A percentile compares a stretch with the other conserved stretches of the same genome.
phyloP scores from a whole-genome alignment of 2,888 invertebrate genomes.

The Polia nebulosa region DNA sequence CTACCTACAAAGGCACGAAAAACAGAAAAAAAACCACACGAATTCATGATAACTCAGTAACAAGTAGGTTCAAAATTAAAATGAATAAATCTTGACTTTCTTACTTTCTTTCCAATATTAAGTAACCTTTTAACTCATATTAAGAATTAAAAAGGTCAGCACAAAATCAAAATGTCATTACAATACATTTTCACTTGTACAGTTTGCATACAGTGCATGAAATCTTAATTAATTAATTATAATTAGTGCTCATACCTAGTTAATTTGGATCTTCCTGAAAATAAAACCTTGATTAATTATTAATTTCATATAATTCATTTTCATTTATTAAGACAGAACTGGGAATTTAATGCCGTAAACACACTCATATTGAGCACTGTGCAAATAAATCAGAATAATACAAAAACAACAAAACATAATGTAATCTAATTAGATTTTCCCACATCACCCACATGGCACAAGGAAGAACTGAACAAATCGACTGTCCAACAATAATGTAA shows the following conservation, averaged over 20 bases:
- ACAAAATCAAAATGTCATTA: background rate
- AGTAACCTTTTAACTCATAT: background rate
- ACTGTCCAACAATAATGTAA: slow-evolving; percentile 29
- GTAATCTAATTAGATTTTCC: background rate
- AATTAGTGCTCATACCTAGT: background rate
- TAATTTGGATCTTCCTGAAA: slow-evolving; percentile 1
- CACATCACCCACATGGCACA: slow-evolving; percentile 24
- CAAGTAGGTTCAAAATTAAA: background rate
- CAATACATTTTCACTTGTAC: no score
- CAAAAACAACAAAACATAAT: background rate
- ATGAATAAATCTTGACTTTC: no score
- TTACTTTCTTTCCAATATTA: background rate
- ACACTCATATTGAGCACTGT: background rate
- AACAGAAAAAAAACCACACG: no score
- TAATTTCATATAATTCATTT: background rate
- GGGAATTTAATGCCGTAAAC: no score
- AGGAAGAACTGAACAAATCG: background rate
- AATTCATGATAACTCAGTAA: background rate
- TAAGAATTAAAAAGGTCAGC: slow-evolving; percentile 1
- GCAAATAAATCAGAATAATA: background rate
- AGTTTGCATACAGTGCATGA: background rate
- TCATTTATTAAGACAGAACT: no score
- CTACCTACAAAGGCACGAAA: background rate
- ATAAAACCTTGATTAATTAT: background rate
- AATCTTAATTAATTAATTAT: background rate